phyloP scores from a whole-genome alignment of 2,888 invertebrate species.

The Campopleginae sp. region DNA sequence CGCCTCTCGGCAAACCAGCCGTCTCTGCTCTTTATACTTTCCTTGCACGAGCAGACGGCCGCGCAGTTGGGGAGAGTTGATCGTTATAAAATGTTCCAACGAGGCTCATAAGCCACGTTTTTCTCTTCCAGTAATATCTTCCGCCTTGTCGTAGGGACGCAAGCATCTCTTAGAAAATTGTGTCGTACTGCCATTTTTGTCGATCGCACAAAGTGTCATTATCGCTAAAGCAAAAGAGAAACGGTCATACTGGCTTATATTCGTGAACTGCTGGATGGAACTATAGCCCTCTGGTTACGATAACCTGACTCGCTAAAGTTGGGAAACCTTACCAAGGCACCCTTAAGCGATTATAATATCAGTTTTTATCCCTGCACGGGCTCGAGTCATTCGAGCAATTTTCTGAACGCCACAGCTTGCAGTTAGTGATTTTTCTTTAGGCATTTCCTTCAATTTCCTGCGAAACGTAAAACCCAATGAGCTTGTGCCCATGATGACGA shows the following conservation, averaged over 20 bases:
- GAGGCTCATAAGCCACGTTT: conserved; percentile 62
- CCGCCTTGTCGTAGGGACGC: not conserved
- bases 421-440: not conserved
- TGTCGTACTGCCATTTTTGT: not conserved
- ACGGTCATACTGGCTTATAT: conserved; percentile 10
- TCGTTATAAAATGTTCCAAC: conserved; percentile 50
- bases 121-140: not conserved
- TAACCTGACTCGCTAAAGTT: conserved; percentile 41
- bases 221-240: not conserved
- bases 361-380: conserved; percentile 3
- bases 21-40: not conserved
- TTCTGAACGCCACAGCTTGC: not conserved
- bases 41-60: not conserved
- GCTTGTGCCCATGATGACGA: too few species aligned
- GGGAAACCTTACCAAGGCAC: conserved; percentile 54
- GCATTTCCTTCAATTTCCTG: not conserved
- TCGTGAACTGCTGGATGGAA: not conserved
- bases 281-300: not conserved
- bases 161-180: not conserved
- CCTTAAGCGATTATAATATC: conserved; percentile 52
- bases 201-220: too few species aligned
- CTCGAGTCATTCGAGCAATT: conserved; percentile 22
- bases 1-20: not conserved
- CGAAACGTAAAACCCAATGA: not conserved
- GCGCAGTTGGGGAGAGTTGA: conserved; percentile 15